A percentile compares a stretch with the other conserved stretches of the same genome.
phyloP scores from a whole-genome alignment of 2,113 vertebrate species.

The Gracilinanus agilis region DNA sequence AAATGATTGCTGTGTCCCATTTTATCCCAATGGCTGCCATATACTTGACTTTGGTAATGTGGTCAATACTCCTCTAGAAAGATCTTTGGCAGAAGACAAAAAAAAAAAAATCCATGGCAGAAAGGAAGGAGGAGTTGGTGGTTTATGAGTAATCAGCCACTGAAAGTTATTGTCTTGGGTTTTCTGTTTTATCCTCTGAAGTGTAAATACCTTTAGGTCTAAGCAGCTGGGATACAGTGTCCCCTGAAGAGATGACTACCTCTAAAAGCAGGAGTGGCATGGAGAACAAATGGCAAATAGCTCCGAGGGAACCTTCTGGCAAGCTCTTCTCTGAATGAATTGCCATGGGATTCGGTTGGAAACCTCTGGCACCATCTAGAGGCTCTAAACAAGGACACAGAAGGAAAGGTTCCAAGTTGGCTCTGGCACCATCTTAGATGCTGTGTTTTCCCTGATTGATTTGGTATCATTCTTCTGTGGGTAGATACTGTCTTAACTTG shows the following conservation, averaged over 20 bases:
- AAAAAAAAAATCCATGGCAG: neutral
- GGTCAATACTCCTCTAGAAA: neutral
- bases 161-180: neutral
- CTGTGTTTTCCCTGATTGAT: neutral
- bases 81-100: neutral
- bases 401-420: neutral
- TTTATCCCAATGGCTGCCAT: neutral
- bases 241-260: neutral
- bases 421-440: neutral
- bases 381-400: neutral
- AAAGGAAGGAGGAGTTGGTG: neutral
- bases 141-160: neutral
- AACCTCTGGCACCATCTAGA: neutral
- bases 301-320: neutral
- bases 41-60: neutral
- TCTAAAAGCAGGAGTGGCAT: neutral
- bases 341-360: neutral
- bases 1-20: neutral
- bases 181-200: neutral
- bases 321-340: neutral
- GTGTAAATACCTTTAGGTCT: neutral
- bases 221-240: neutral
- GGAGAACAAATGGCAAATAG: neutral
- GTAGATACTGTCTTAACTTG: neutral
- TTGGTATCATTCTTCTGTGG: neutral